Evolutionary conservation across 2,797 vertebrate species (phyloP), one percentile per base, ranked within the genome.

Genomic region (Sebastes minor): DNA sequence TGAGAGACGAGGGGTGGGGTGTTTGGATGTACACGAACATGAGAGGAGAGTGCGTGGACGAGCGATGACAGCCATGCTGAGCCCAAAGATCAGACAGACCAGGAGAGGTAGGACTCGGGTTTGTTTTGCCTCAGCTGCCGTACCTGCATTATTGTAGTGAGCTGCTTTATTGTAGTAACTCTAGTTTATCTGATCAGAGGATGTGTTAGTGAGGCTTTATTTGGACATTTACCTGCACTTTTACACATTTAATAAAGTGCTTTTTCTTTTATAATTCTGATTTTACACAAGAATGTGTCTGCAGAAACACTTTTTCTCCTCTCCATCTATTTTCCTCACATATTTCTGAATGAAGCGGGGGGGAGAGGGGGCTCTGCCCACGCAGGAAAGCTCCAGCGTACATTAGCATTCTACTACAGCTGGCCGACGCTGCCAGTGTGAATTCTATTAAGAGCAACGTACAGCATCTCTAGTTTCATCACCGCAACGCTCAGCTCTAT

Each of bases 11-110:
- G 90, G 83, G 87, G 82, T 63, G 89, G 87, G 84, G 88, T 90
- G 86, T 79, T 11, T 89, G 93, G 90, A 93, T 88, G 94, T 82
- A 89, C 81, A 88, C 1, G 89, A 92, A 88, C 89, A 96, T 96
- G 86, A 89, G 88, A 76, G 92, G 80, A 84, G 86, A 83, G 83
- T 49, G 82, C 10, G 77, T n/a, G 64, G 69, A 87, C 76, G 68
- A 91, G 89, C 90, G 86, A 94, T 93, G 94, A 91, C 95, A 93
- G 92, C 94, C 89, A 98, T 98, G 97, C 96, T 97, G 94, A 98
- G 97, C 93, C 97, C 97, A 65, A 97, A 96, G 96, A 96, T 97
- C 95, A 94, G 96, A 95, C 97, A 97, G 94, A 96, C 96, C 93
- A 88, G 97, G 91, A 95, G 97, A 97, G 97, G 97, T 98, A 95